A percentile compares a stretch with the other conserved stretches of the same genome.
Evolutionary conservation across 2,888 invertebrate species (phyloP).

Genomic region (Amphipoea oculea): DNA sequence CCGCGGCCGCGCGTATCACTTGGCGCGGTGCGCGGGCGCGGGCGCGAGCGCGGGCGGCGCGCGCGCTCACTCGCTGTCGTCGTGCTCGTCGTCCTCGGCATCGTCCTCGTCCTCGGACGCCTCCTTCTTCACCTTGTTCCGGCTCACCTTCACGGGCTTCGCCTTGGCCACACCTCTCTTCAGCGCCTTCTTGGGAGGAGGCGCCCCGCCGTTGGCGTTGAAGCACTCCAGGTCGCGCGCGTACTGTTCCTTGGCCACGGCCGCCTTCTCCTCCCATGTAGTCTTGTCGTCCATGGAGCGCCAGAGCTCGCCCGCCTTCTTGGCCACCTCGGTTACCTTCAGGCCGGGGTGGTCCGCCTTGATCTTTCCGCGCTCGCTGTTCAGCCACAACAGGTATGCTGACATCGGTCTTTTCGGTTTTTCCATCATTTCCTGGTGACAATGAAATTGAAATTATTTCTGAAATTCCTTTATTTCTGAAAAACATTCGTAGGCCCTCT

Average conservation of each 20-base stretch:
- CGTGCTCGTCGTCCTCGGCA: conserved; percentile 88
- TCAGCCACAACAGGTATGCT: conserved; percentile 97
- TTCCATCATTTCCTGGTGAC: conserved; percentile 89
- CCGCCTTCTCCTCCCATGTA: conserved; percentile 96
- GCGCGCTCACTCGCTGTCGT: conserved; percentile 80
- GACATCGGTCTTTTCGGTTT: conserved; percentile 97
- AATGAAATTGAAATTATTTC: conserved; percentile 24
- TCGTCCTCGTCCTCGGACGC: conserved; percentile 88
- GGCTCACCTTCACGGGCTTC: conserved; percentile 65
- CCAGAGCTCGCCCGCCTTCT: conserved; percentile 98
- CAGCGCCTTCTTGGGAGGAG: conserved; percentile 83
- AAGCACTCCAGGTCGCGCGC: conserved; percentile 95
- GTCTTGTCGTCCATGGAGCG: conserved; percentile 94
- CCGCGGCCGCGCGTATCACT: conserved; percentile 30
- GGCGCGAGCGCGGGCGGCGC: background rate
- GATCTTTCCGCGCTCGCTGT: conserved; percentile 94
- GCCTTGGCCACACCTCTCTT: conserved; percentile 81
- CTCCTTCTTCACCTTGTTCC: conserved; percentile 76
- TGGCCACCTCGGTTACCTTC: conserved; percentile 96
- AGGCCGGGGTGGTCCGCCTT: conserved; percentile 96
- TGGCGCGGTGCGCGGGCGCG: conserved; percentile 10
- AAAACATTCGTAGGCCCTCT: background rate
- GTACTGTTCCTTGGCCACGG: conserved; percentile 95
- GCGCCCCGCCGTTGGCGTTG: conserved; percentile 92
- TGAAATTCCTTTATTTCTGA: background rate